Evolutionary conservation across 2,797 vertebrate species (phyloP).

Genomic region (Streptopelia turtur): DNA sequence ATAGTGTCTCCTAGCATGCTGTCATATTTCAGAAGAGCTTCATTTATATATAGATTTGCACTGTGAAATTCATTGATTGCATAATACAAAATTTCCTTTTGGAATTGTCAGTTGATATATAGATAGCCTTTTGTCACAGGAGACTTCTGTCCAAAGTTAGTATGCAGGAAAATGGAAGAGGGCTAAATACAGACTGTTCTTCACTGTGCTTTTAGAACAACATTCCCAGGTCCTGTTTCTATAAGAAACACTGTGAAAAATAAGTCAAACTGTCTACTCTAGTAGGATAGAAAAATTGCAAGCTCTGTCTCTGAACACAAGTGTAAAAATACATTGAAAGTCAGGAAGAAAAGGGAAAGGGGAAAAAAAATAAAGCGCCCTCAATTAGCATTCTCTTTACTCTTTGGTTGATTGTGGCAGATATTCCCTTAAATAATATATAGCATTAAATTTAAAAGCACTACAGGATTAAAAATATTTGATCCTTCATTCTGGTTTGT

Average conservation of each 20-base stretch:
- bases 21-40: neutral
- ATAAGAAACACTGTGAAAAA: neutral
- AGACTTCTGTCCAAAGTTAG: neutral
- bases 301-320: neutral
- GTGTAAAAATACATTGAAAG: neutral
- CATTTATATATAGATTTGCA: neutral
- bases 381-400: neutral
- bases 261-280: neutral
- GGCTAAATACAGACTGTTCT: neutral
- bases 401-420: neutral
- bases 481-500: neutral
- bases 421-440: neutral
- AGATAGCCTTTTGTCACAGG: neutral
- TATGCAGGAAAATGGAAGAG: neutral
- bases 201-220: neutral
- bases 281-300: neutral
- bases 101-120: neutral
- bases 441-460: neutral
- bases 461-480: neutral
- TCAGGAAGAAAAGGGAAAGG: neutral
- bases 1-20: neutral
- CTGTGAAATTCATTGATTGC: neutral
- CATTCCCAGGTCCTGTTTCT: neutral
- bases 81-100: neutral
- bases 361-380: rapidly evolving